Conservation (phyloP, 2,113 vertebrate genomes). For the Polypterus bichir region DNA sequence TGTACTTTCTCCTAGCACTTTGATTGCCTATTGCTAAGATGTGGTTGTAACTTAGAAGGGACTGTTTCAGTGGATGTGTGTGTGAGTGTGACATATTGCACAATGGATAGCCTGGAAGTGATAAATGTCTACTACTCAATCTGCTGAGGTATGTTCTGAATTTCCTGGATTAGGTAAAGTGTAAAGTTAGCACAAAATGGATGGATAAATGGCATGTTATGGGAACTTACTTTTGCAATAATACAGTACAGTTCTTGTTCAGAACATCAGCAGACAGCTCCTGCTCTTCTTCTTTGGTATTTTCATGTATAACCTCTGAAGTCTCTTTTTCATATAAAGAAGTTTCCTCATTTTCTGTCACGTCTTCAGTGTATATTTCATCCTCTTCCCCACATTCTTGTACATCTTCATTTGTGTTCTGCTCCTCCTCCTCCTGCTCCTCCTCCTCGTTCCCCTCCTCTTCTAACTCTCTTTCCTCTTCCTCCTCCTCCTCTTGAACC, state of each 20-base stretch:
- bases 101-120: too few species aligned
- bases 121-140: too few species aligned
- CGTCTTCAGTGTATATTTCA: conserved; percentile 13
- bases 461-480: conserved; percentile 13
- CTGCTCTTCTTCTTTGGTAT: background rate
- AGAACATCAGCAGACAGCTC: background rate
- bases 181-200: background rate
- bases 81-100: too few species aligned
- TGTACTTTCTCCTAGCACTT: too few species aligned
- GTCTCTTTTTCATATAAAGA: background rate
- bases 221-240: conserved; percentile 3
- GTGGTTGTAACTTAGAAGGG: too few species aligned
- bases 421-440: background rate
- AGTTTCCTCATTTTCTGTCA: background rate
- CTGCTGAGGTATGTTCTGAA: too few species aligned
- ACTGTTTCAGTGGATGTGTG: too few species aligned
- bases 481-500: conserved; percentile 18
- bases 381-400: conserved; percentile 13
- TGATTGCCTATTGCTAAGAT: too few species aligned
- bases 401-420: conserved; percentile 3
- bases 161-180: background rate
- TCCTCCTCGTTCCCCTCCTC: conserved; percentile 2
- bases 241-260: conserved; percentile 4
- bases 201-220: background rate
- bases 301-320: background rate